These are phyloP conservation scores for Pygoscelis antarcticus DNA, from an alignment of 2,113 vertebrate species.

Conservation along the genomic window DNA sequence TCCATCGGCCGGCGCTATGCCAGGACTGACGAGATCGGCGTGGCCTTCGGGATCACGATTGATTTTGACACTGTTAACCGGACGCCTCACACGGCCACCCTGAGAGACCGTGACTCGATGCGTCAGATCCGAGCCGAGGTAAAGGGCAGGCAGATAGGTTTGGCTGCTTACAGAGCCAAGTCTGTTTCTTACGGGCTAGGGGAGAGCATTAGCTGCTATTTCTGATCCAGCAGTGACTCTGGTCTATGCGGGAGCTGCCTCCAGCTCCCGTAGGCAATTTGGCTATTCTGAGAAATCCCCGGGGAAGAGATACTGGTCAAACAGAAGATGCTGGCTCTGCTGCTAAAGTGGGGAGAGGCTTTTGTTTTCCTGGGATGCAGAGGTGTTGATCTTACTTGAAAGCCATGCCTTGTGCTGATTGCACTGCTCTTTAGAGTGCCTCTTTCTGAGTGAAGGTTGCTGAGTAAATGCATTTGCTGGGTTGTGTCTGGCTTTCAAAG, in stretches of 20 bases:
- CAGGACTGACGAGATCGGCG: conserved; percentile 92
- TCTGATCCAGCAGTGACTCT: not conserved
- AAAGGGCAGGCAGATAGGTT: fast-evolving
- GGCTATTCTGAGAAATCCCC: not conserved
- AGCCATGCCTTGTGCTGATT: not conserved
- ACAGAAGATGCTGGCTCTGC: not conserved
- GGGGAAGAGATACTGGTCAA: fast-evolving
- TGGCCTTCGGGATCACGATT: conserved; percentile 96
- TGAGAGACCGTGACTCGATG: conserved; percentile 94
- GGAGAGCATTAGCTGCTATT: not conserved
- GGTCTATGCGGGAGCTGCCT: not conserved
- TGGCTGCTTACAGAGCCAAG: not conserved
- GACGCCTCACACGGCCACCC: conserved; percentile 90
- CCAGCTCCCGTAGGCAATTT: fast-evolving
- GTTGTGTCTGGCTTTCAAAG: not conserved
- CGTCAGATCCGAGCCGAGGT: conserved; percentile 95
- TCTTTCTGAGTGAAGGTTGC: not conserved
- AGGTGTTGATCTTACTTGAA: not conserved
- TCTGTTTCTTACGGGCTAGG: fast-evolving
- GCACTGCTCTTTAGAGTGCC: not conserved
- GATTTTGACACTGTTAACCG: conserved; percentile 97
- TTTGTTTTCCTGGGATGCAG: not conserved
- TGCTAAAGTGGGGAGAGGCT: not conserved
- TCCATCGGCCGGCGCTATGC: conserved; percentile 95
- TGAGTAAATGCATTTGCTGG: not conserved